Evolutionary conservation across 2,113 vertebrate genomes (phyloP), one percentile per base, ranked within the genome.

Genomic region (Pangasianodon hypophthalmus): DNA sequence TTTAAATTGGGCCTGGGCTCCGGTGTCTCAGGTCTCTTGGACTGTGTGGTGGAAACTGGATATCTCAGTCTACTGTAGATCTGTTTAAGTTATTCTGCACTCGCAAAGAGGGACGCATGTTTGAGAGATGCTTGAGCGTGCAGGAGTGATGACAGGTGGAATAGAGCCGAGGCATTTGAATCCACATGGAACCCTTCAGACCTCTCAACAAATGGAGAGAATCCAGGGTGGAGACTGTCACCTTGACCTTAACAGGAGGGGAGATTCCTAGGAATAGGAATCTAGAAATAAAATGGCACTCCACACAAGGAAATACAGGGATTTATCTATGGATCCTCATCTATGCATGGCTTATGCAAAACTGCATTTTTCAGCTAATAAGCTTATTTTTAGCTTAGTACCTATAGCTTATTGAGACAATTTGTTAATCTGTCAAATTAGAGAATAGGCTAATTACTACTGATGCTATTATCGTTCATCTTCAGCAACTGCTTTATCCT

Each of bases 121-220:
- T 88, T 88, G 84, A 89, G 48, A 84, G 69, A 86, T 90, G 84
- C 87, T 67, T 88, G 88, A 90, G 91, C 21, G 41, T 80, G 58
- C 77, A 37, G 80, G 77, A 83, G 88, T 91, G 91, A 83, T 91
- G 91, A 90, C 91, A 91, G 89, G 88, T 90, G 87, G 89, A 91
- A 88, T 81, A 88, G 91, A 88, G 80, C 84, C 50, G 83, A 90
- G 83, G 83, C 85, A 88, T 86, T 71, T 82, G 88, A 69, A 86
- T 90, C 83, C 84, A 88, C 85, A 91, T 90, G 83, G 91, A 90
- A 90, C 77, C 64, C 84, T 85, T 90, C 89, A 88, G n/a, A 91
- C 24, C 87, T 67, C 87, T 91, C 91, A 91, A 88, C 83, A 88
- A 73, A 88, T 77, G 50, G 87, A 86, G 77, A 71, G 41, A 88